A percentile compares a stretch with the other conserved stretches of the same genome.
phyloP scores from a whole-genome alignment of 2,888 invertebrate genomes.

The Ornithoptera alexandrae region DNA sequence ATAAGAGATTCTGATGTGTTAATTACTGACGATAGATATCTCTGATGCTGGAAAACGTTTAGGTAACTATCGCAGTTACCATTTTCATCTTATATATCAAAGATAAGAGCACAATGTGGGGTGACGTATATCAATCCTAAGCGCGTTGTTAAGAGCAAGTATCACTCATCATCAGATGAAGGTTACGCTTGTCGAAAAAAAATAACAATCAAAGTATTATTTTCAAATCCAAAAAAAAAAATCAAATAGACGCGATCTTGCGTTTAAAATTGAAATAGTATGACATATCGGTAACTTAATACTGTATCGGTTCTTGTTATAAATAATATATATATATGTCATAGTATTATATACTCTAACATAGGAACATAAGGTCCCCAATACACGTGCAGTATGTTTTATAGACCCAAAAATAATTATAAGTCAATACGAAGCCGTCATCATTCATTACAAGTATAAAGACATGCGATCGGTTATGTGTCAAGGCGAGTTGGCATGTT shows the following conservation, averaged over 20 bases:
- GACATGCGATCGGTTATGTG: constrained; percentile 36
- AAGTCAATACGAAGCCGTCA: constrained; percentile 26
- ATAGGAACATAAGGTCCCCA: neutral
- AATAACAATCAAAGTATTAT: no score
- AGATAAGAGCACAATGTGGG: no score
- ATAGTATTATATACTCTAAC: neutral
- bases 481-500: constrained; percentile 38
- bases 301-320: constrained; percentile 17
- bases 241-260: constrained; percentile 18
- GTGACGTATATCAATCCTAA: no score
- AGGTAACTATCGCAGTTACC: no score
- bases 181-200: no score
- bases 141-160: no score
- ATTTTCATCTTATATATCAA: no score
- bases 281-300: constrained; percentile 20
- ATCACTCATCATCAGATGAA: no score
- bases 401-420: constrained; percentile 12
- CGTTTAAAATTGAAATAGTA: constrained; percentile 15
- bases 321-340: neutral
- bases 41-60: no score
- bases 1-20: no score
- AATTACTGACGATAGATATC: no score
- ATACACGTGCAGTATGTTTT: neutral
- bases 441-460: constrained; percentile 36
- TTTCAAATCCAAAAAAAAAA: neutral